A percentile compares a stretch with the other conserved stretches of the same genome.
phyloP scores from a whole-genome alignment of 2,888 invertebrate species.

The Drosophila rellima region DNA sequence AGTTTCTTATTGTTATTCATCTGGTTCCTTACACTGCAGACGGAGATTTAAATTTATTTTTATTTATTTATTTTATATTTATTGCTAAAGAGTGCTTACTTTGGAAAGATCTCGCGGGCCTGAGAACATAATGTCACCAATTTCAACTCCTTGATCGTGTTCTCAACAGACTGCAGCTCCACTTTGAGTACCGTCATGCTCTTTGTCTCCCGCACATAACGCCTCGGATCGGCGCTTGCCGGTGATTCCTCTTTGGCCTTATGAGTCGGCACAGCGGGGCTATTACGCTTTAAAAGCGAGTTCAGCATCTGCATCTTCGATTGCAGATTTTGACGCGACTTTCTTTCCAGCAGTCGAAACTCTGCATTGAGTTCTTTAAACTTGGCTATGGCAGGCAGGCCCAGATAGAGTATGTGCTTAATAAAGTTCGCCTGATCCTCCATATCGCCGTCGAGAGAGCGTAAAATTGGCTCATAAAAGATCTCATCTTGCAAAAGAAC shows the following conservation, averaged over 20 bases:
- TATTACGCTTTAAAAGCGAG: not conserved
- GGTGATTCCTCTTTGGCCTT: conserved; percentile 18
- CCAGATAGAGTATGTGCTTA: conserved; percentile 82
- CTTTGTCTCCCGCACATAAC: conserved; percentile 83
- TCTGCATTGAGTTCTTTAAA: conserved; percentile 76
- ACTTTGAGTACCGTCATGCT: conserved; percentile 81
- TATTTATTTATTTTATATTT: too few species aligned
- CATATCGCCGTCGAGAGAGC: conserved; percentile 82
- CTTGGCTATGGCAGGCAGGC: conserved; percentile 81
- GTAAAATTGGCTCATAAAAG: conserved; percentile 84
- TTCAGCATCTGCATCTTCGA: conserved; percentile 6
- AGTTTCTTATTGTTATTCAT: conserved; percentile 77
- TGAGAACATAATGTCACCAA: conserved; percentile 79
- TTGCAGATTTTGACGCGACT: conserved; percentile 68
- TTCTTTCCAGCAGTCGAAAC: conserved; percentile 74
- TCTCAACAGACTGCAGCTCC: conserved; percentile 75
- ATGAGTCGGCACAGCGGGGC: not conserved
- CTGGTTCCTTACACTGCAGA: conserved; percentile 74
- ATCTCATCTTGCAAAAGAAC: conserved; percentile 81
- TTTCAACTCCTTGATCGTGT: conserved; percentile 81
- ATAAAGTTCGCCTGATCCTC: conserved; percentile 83
- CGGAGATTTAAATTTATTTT: not conserved
- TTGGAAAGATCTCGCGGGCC: conserved; percentile 82
- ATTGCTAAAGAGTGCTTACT: conserved; percentile 57
- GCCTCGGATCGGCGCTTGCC: conserved; percentile 47